These are phyloP conservation scores for Ibidorhyncha struthersii DNA, from an alignment of 2,113 vertebrate species.

Conservation along the genomic window DNA sequence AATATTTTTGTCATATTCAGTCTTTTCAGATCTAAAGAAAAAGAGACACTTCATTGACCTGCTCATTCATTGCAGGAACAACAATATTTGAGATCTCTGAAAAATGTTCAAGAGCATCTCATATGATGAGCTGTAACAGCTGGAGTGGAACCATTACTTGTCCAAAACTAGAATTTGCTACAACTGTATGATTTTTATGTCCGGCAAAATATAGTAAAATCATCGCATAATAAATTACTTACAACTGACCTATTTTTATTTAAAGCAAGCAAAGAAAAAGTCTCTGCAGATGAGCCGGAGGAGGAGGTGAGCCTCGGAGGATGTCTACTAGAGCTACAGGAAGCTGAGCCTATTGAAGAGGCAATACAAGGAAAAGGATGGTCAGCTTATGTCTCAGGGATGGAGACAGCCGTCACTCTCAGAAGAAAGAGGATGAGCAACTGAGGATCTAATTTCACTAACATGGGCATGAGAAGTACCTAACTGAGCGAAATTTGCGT, in stretches of 20 bases:
- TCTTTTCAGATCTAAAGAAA: background rate
- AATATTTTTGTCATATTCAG: background rate
- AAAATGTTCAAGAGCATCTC: slow-evolving; percentile 1
- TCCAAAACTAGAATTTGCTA: slow-evolving; percentile 8
- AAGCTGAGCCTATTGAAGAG: background rate
- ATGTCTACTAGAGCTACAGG: background rate
- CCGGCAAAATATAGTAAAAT: slow-evolving; percentile 40
- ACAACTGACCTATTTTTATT: slow-evolving; percentile 55
- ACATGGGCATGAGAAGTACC: background rate
- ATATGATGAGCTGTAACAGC: background rate
- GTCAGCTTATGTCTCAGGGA: background rate
- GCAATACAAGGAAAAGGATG: background rate
- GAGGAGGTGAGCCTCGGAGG: background rate
- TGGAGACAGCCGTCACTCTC: background rate
- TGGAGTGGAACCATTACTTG: slow-evolving; percentile 4
- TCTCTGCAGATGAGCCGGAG: background rate
- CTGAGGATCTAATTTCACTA: background rate
- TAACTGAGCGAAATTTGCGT: background rate
- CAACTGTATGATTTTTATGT: background rate
- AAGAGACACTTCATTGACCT: background rate
- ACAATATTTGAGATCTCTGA: background rate
- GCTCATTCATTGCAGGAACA: background rate
- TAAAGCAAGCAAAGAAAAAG: background rate
- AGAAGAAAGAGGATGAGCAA: background rate
- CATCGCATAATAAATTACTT: slow-evolving; percentile 35